Conservation (phyloP, 2,888 invertebrate species). For the Liposcelis brunnea region DNA sequence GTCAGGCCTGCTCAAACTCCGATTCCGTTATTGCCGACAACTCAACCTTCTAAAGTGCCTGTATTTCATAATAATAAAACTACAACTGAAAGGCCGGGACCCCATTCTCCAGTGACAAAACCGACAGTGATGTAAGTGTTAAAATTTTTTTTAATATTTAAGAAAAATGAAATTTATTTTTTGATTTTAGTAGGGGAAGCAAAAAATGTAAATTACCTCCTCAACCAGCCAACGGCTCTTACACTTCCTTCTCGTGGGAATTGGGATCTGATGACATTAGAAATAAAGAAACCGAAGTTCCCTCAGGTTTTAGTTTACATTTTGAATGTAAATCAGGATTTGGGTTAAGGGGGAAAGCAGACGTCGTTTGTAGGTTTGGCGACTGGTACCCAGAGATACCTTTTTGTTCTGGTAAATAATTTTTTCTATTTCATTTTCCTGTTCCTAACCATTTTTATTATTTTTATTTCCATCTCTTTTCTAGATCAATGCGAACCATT, state of each 20-base stretch:
- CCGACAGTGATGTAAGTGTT: too few species aligned
- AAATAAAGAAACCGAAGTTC: not conserved
- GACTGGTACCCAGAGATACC: not conserved
- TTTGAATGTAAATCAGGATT: not conserved
- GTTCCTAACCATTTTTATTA: too few species aligned
- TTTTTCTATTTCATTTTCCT: too few species aligned
- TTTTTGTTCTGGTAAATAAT: not conserved
- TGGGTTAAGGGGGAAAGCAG: not conserved
- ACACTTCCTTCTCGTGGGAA: not conserved
- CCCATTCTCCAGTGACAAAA: too few species aligned
- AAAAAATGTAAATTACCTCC: not conserved
- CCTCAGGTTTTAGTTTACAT: not conserved
- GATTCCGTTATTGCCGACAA: too few species aligned
- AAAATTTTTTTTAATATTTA: too few species aligned
- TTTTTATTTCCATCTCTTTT: too few species aligned
- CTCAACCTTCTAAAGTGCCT: too few species aligned
- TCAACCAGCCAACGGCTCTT: not conserved
- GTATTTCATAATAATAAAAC: too few species aligned
- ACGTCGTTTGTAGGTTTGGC: not conserved
- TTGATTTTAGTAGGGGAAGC: too few species aligned
- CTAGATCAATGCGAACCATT: slow-evolving; percentile 4
- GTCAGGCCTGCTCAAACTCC: not conserved
- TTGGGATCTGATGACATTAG: not conserved
- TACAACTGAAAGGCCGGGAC: too few species aligned
- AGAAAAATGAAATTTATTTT: too few species aligned